These are phyloP conservation scores for Himalopsyche anomala DNA, from an alignment of 2,888 invertebrate genomes.

Conservation along the genomic window DNA sequence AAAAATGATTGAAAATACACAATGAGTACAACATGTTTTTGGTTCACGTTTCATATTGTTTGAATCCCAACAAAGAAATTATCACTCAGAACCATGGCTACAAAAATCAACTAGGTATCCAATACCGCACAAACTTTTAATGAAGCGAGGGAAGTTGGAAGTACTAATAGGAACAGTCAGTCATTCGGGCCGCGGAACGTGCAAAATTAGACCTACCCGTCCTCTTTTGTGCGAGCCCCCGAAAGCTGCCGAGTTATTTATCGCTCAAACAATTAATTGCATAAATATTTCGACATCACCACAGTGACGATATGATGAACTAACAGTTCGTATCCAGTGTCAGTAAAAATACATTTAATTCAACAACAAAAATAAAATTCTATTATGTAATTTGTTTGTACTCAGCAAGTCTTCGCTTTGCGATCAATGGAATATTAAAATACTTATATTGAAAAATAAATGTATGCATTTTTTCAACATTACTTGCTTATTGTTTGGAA, in stretches of 20 bases:
- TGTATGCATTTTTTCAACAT: too few relatives aligned
- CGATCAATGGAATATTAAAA: too few relatives aligned
- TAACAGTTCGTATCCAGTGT: neutral
- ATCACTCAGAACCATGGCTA: neutral
- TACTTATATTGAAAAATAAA: too few relatives aligned
- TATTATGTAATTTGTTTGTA: too few relatives aligned
- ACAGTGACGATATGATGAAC: neutral
- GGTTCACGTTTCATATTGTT: neutral
- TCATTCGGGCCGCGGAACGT: slow-evolving; percentile 26
- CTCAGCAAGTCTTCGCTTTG: too few relatives aligned
- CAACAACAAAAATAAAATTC: too few relatives aligned
- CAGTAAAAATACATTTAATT: too few relatives aligned
- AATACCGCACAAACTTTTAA: neutral
- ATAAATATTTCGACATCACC: slow-evolving; percentile 1
- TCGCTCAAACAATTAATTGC: slow-evolving; percentile 23
- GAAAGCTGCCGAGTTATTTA: neutral
- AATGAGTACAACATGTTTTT: neutral
- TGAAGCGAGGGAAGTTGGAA: neutral
- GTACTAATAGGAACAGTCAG: slow-evolving; percentile 29
- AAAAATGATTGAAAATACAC: too few relatives aligned
- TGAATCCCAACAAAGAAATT: neutral
- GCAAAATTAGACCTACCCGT: slow-evolving; percentile 8
- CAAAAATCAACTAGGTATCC: slow-evolving; percentile 12
- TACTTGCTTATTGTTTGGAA: too few relatives aligned
- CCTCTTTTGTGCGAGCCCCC: neutral